phyloP scores from a whole-genome alignment of 2,113 vertebrate species.

The Megaceryle maxima region DNA sequence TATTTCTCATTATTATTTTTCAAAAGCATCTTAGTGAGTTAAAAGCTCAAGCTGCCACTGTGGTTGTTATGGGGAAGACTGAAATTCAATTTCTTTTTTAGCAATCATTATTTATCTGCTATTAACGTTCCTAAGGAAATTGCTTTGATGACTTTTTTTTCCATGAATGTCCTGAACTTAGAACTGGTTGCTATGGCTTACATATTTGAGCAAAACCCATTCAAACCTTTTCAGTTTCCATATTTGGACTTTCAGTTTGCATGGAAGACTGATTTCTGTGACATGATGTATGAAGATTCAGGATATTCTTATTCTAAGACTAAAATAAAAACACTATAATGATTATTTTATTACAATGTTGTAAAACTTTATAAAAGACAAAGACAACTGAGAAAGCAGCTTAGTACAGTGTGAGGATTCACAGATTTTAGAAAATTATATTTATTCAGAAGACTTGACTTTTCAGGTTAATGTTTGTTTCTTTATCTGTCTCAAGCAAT shows the following conservation, averaged over 20 bases:
- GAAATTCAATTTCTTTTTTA: neutral
- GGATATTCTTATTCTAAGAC: neutral
- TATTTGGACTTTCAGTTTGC: neutral
- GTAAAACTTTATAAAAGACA: neutral
- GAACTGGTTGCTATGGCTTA: neutral
- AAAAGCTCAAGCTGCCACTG: neutral
- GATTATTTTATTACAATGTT: neutral
- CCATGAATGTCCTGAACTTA: neutral
- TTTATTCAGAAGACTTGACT: neutral
- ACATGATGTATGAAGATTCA: neutral
- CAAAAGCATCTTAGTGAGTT: neutral
- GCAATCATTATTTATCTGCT: neutral
- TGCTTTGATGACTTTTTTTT: neutral
- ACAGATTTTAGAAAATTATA: neutral
- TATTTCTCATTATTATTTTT: conserved; percentile 22
- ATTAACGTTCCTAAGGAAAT: neutral
- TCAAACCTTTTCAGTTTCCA: neutral
- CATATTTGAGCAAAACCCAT: neutral
- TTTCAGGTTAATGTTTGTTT: neutral
- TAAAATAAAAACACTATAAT: neutral
- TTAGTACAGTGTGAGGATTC: neutral
- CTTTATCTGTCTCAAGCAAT: neutral
- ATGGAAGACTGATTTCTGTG: neutral
- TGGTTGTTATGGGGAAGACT: neutral
- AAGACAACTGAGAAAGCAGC: neutral